Evolutionary conservation across 1,140 invertebrate genomes (phyloP), one percentile per base, ranked within the genome.

Genomic region (Ceratina calcarata): DNA sequence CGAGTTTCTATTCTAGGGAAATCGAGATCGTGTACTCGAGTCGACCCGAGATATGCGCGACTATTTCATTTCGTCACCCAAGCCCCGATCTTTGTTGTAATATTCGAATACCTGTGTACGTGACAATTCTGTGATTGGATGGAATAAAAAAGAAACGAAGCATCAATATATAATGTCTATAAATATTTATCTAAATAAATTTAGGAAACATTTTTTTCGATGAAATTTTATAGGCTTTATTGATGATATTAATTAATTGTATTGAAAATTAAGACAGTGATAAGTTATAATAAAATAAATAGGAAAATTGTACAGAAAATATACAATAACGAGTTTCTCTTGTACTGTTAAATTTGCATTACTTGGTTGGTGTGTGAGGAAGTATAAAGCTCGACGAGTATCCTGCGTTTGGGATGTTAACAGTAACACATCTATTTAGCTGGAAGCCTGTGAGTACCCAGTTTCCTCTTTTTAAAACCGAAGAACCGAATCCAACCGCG

Each of bases 21-120:
- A 80, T 80, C 66, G 79, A 80, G 65, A 68, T 53, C 27, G 64
- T 80, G 18, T 12, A 45, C 1, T 49, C 22, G 69, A 18, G n/a
- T 20, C 27, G 22, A 22, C 20, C 22, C 37, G 15, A 45, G 8
- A 45, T 10, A 45, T 45, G 37, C 37, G 7, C 37, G 37, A 10
- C 37, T 45, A 45, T 45, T 7, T 45, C 7, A 45, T 45, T 45
- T 45, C 10, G 16, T n/a, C 16, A 16, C 15, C 18, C 15, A 16
- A 16, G 1, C 53, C 53, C 1, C 18, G 53, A 55, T 55, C 53
- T 12, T 18, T 55, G 53, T 18, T 55, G 53, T 16, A 16, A 55
- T n/a, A 16, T 16, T 55, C 53, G 4, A 53, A 53, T 12, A 55
- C 3, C 0, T 16, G 15, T 6, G 53, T 55, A 16, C 0, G 15